Percentiles rank a stretch among this genome's conserved stretches.
Conservation (phyloP, 1,140 invertebrate species). For the Heliconius congener region DNA sequence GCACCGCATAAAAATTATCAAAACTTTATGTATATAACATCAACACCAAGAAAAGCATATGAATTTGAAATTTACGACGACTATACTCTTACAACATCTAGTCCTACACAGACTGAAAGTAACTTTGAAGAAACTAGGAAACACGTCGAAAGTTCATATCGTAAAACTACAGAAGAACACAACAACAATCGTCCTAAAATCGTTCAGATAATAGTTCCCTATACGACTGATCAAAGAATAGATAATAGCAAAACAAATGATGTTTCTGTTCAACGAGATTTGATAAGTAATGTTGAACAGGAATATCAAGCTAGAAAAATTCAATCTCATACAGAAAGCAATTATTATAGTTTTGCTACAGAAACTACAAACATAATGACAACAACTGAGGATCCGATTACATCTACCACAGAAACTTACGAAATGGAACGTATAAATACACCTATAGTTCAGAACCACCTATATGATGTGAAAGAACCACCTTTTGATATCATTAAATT, state of each 20-base stretch:
- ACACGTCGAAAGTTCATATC: slow-evolving; percentile 52
- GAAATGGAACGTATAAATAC: slow-evolving; percentile 54
- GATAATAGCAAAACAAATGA: slow-evolving; percentile 57
- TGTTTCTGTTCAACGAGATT: slow-evolving; percentile 49
- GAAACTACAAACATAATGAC: slow-evolving; percentile 62
- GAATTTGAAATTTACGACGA: slow-evolving; percentile 77
- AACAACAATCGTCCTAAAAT: slow-evolving; percentile 76
- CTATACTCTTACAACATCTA: slow-evolving; percentile 48
- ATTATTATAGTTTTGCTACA: slow-evolving; percentile 47
- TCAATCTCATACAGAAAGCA: slow-evolving; percentile 60
- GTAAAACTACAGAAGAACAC: slow-evolving; percentile 50
- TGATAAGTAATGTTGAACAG: slow-evolving; percentile 59
- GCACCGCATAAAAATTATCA: slow-evolving; percentile 75
- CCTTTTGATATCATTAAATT: slow-evolving; percentile 87
- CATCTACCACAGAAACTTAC: slow-evolving; percentile 53
- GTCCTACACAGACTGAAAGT: slow-evolving; percentile 43
- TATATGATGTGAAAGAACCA: slow-evolving; percentile 77
- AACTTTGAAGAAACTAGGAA: slow-evolving; percentile 49
- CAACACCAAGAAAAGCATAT: slow-evolving; percentile 50
- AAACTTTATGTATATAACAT: slow-evolving; percentile 57
- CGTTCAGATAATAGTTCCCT: slow-evolving; percentile 90
- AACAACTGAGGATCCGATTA: slow-evolving; percentile 53
- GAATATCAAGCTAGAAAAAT: slow-evolving; percentile 78
- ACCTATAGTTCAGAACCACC: slow-evolving; percentile 58
- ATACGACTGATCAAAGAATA: slow-evolving; percentile 84